These are phyloP conservation scores for Strix uralensis DNA, from an alignment of 2,113 vertebrate genomes.

Conservation along the genomic window DNA sequence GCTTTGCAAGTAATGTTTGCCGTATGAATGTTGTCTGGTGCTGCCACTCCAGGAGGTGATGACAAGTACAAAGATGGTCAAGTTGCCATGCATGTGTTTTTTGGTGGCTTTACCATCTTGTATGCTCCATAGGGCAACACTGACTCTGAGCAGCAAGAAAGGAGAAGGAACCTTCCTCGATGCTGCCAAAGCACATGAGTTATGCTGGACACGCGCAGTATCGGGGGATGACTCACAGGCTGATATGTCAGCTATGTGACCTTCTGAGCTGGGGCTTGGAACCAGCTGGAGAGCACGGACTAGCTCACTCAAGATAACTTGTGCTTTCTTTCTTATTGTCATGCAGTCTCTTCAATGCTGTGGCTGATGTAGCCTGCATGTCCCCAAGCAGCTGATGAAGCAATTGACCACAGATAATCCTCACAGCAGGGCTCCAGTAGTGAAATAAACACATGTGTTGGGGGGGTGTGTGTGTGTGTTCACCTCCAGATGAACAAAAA, in stretches of 20 bases:
- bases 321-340: not conserved
- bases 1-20: not conserved
- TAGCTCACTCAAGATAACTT: not conserved
- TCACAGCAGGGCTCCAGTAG: not conserved
- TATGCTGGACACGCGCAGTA: not conserved
- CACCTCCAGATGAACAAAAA: not conserved
- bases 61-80: not conserved
- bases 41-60: not conserved
- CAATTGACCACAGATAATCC: not conserved
- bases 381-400: not conserved
- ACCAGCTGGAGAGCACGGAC: not conserved
- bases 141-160: not conserved
- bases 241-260: constrained; percentile 22
- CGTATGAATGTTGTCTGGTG: not conserved
- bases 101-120: not conserved
- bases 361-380: not conserved
- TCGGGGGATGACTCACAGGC: not conserved
- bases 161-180: not conserved
- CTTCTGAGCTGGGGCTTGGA: not conserved
- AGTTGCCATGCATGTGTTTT: not conserved
- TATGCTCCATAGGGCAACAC: not conserved
- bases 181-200: not conserved
- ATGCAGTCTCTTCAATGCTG: not conserved
- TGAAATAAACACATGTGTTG: not conserved
- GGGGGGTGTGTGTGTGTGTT: not conserved